phyloP scores from a whole-genome alignment of 2,888 invertebrate genomes.

The Lagria hirta region DNA sequence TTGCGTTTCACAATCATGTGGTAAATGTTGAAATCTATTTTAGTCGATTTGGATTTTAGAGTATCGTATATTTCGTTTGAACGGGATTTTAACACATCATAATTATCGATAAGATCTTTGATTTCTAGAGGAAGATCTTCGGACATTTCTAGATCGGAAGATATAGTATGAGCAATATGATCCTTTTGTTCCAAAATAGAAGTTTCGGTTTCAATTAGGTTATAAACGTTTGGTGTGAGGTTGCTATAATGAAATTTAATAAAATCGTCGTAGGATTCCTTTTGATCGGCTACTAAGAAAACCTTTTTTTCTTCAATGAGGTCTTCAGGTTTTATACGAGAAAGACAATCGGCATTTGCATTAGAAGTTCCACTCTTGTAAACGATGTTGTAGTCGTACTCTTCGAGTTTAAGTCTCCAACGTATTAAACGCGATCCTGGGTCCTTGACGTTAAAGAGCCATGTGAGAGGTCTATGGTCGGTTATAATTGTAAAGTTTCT shows the following conservation, averaged over 20 bases:
- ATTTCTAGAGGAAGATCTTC: too few species aligned
- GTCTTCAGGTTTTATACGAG: not conserved
- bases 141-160: too few species aligned
- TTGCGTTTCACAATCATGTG: too few species aligned
- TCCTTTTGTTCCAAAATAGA: too few species aligned
- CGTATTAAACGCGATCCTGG: conserved; percentile 1
- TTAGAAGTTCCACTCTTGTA: conserved; percentile 1
- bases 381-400: conserved; percentile 11
- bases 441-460: conserved; percentile 8
- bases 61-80: too few species aligned
- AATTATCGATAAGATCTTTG: too few species aligned
- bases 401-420: conserved; percentile 4
- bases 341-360: conserved; percentile 3
- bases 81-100: too few species aligned
- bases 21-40: too few species aligned
- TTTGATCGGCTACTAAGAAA: not conserved
- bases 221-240: too few species aligned
- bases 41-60: too few species aligned
- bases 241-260: conserved; percentile 6
- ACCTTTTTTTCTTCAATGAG: not conserved
- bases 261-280: conserved; percentile 4
- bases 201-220: too few species aligned
- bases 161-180: too few species aligned
- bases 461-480: conserved; percentile 10
- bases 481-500: conserved; percentile 9